Base-by-base conservation (phyloP, 2,113 vertebrate genomes). In the Neopipo cinnamomea region DNA sequence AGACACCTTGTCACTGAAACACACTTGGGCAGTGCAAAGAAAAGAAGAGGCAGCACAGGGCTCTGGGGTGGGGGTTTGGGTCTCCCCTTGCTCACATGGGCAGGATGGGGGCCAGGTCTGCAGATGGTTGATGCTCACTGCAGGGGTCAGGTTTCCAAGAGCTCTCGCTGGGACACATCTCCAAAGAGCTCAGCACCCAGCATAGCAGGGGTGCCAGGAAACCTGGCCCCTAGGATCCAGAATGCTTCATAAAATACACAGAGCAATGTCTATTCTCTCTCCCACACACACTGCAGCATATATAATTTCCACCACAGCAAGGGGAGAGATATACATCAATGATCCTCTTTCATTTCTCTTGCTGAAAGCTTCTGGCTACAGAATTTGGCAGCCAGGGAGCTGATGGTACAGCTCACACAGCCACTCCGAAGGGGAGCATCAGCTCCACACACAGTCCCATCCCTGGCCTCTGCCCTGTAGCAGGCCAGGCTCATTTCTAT, bases 361-460 rank as follows among this genome's bases (percentile, higher is more conserved):
- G 84, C 92, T 84, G 88, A 90, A 91, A 95, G 85, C 83, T 92
- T 79, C 90, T 96, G 83, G 93, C 93, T 93, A 58, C 66, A 79
- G 90, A 20, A 73, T 31, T 72, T 90, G 93, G 91, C 95, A 94
- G 85, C n/a, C 91, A 15, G 31, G 49, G 63, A 91, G 72, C 63
- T 22, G 67, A 42, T 74, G 91, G 42, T 31, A 23, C 53, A 88
- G 92, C 80, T 86, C 76, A 35, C 58, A 28, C 16, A 42, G 67
- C 63, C 0, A 0, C 35, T 77, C 59, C 82, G 21, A 59, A 92
- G 65, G 65, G 50, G 73, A 89, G 91, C 70, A 82, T 21, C 81
- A 78, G 70, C 80, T 74, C 77, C 65, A 20, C 62, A n/a, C 5
- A 0, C 5, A 0, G 73, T 66, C 80, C 70, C 30, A 56, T 46